These are phyloP conservation scores for Megamerina dolium DNA, from an alignment of 2,888 invertebrate genomes.

Conservation along the genomic window DNA sequence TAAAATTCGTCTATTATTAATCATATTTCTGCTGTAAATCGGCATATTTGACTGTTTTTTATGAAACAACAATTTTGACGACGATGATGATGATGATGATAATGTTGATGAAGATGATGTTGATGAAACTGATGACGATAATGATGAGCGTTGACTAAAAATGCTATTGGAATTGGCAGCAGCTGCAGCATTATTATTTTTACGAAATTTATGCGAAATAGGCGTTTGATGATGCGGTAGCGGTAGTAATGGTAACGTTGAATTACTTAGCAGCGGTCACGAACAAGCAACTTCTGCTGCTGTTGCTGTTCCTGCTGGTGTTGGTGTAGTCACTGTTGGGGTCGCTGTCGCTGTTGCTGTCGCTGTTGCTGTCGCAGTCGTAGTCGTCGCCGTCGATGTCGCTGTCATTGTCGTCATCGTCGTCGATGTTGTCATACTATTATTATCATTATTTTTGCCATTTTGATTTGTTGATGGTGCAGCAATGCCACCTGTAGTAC, in stretches of 20 bases:
- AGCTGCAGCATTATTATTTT: constrained; percentile 45
- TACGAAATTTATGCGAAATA: constrained; percentile 37
- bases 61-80: too few relatives aligned
- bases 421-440: constrained; percentile 13
- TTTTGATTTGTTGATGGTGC: constrained; percentile 10
- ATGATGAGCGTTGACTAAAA: constrained; percentile 34
- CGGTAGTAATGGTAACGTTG: constrained; percentile 17
- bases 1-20: constrained; percentile 17
- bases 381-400: constrained; percentile 16
- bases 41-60: too few relatives aligned
- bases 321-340: constrained; percentile 4
- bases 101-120: too few relatives aligned
- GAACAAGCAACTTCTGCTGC: constrained; percentile 47
- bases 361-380: constrained; percentile 20
- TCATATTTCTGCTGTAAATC: constrained; percentile 20
- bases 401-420: constrained; percentile 5
- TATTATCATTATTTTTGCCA: constrained; percentile 15
- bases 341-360: constrained; percentile 12
- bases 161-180: constrained; percentile 45
- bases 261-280: constrained; percentile 42
- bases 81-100: too few relatives aligned
- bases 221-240: constrained; percentile 15
- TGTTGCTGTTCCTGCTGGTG: constrained; percentile 23
- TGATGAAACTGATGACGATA: too few relatives aligned
- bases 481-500: too few relatives aligned